Evolutionary conservation across 2,888 invertebrate genomes (phyloP).

Genomic region (Lasioglossum pauxillum): DNA sequence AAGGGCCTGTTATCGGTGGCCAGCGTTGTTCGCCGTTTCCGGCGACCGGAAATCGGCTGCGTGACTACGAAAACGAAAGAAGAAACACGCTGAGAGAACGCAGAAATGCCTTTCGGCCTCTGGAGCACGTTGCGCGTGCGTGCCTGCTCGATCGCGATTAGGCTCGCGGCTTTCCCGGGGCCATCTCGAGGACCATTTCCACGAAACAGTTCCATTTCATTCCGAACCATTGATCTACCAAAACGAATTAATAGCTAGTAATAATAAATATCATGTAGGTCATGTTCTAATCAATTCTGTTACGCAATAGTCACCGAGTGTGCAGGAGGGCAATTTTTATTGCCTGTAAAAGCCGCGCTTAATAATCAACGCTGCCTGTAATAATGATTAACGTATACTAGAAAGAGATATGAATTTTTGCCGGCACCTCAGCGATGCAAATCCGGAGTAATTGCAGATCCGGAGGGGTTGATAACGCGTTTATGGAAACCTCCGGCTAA

Average conservation of each 20-base stretch:
- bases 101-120: not conserved
- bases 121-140: constrained; percentile 15
- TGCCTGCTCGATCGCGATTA: constrained; percentile 34
- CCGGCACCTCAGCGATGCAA: constrained; percentile 36
- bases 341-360: not conserved
- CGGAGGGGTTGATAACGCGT: constrained; percentile 28
- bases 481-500: constrained; percentile 18
- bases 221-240: not conserved
- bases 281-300: not conserved
- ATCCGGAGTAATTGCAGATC: constrained; percentile 48
- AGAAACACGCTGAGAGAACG: not conserved
- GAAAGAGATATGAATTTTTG: constrained; percentile 3
- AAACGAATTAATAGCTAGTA: not conserved
- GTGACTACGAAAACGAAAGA: constrained; percentile 21
- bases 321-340: not conserved
- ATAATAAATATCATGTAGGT: not conserved
- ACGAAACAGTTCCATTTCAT: not conserved
- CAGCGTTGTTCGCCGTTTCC: constrained; percentile 28
- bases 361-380: not conserved
- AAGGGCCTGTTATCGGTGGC: constrained; percentile 10
- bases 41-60: constrained; percentile 48
- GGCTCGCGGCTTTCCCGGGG: not conserved
- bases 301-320: not conserved
- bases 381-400: not conserved
- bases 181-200: constrained; percentile 19